Evolutionary conservation across 2,113 vertebrate genomes (phyloP).

Genomic region (Phyllopteryx taeniolatus): DNA sequence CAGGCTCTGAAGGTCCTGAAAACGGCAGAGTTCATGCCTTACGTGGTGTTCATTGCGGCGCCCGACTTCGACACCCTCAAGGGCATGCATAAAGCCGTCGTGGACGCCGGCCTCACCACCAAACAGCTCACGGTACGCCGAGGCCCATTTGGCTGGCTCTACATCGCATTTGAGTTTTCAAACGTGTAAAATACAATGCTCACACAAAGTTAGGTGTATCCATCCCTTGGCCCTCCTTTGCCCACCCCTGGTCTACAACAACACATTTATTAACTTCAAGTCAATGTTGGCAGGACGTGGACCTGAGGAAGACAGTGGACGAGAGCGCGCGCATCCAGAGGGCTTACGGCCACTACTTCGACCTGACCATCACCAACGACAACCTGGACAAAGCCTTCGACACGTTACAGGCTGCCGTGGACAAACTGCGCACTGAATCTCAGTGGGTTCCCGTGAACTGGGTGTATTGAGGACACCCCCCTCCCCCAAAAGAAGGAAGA

Average conservation of each 20-base stretch:
- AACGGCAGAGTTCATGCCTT: conserved; percentile 97
- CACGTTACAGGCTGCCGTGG: conserved; percentile 84
- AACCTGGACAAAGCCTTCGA: conserved; percentile 96
- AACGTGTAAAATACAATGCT: too few relatives aligned
- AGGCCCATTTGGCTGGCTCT: not conserved
- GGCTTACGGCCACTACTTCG: conserved; percentile 95
- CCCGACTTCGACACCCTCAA: conserved; percentile 90
- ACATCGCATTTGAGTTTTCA: too few relatives aligned
- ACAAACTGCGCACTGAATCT: conserved; percentile 82
- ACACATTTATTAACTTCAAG: not conserved
- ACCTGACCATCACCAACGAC: conserved; percentile 90
- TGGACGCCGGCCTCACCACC: conserved; percentile 91
- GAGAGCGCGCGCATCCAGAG: conserved; percentile 93
- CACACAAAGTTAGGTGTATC: too few relatives aligned
- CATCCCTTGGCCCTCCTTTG: not conserved
- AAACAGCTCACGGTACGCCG: conserved; percentile 87
- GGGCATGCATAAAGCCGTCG: conserved; percentile 93
- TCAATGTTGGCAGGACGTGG: conserved; percentile 80
- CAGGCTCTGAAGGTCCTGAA: conserved; percentile 94
- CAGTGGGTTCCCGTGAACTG: conserved; percentile 99
- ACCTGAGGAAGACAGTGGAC: conserved; percentile 94
- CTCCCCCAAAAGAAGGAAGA: conserved; percentile 30
- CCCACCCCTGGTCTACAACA: not conserved
- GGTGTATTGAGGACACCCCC: conserved; percentile 84
- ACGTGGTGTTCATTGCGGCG: conserved; percentile 94